Conservation (phyloP, 2,888 invertebrate genomes). For the Callyntrura sp. region DNA sequence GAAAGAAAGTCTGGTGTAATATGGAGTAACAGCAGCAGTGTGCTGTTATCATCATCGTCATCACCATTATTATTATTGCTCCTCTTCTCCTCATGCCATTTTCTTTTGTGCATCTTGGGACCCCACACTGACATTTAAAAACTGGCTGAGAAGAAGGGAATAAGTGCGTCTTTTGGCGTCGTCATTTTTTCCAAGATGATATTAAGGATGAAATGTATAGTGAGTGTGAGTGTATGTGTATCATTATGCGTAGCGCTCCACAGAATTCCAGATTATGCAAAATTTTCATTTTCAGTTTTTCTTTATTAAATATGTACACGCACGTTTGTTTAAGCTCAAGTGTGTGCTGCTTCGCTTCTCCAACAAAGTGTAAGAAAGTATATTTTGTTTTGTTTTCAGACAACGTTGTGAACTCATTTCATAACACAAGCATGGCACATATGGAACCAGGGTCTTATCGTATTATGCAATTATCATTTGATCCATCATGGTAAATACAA, state of each 20-base stretch:
- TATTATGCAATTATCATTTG: too few species aligned
- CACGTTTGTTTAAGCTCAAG: conserved; percentile 12
- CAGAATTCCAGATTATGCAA: conserved; percentile 22
- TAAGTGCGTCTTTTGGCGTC: conserved; percentile 28
- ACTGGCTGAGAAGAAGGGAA: not conserved
- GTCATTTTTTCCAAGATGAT: not conserved
- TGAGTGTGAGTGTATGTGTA: not conserved
- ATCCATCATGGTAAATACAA: too few species aligned
- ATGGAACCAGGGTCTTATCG: too few species aligned
- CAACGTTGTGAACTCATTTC: too few species aligned
- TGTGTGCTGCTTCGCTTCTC: not conserved
- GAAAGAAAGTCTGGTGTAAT: not conserved
- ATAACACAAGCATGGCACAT: too few species aligned
- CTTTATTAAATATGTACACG: conserved; percentile 51
- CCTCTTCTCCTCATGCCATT: not conserved
- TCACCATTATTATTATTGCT: not conserved
- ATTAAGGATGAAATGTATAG: not conserved
- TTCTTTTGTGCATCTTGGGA: conserved; percentile 46
- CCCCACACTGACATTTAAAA: conserved; percentile 56
- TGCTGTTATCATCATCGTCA: conserved; percentile 14
- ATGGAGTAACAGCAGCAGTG: not conserved
- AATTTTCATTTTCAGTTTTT: conserved; percentile 41
- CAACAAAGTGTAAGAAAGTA: too few species aligned
- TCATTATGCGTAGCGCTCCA: conserved; percentile 39
- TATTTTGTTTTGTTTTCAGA: too few species aligned